Evolutionary conservation across 2,797 vertebrate species (phyloP).

Genomic region (Pseudomugil tenellus): DNA sequence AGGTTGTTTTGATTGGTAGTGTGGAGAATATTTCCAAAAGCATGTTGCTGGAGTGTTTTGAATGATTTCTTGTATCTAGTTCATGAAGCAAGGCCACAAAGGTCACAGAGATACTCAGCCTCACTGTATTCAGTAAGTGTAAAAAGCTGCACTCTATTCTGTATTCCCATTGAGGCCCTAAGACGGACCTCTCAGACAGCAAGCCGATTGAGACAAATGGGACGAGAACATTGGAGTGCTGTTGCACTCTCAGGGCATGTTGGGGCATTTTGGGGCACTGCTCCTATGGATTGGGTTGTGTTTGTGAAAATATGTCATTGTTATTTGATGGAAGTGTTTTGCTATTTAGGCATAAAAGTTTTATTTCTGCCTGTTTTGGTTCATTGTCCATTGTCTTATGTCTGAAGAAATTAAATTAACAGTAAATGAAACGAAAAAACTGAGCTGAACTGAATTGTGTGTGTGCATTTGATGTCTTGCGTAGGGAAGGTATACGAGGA

Average conservation of each 20-base stretch:
- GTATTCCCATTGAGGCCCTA: conserved; percentile 70
- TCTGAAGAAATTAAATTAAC: too few species aligned
- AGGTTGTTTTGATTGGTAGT: conserved; percentile 24
- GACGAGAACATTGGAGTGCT: conserved; percentile 60
- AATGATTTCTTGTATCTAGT: conserved; percentile 45
- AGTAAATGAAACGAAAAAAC: too few species aligned
- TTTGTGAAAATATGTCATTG: conserved; percentile 26
- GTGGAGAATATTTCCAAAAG: conserved; percentile 31
- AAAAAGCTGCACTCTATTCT: conserved; percentile 74
- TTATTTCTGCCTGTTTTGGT: too few species aligned
- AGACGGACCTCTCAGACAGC: conserved; percentile 74
- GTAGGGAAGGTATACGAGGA: conserved; percentile 52
- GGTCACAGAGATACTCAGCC: conserved; percentile 64
- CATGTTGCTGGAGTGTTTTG: conserved; percentile 30
- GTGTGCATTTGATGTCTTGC: conserved; percentile 49
- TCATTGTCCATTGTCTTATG: too few species aligned
- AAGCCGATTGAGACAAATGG: conserved; percentile 79
- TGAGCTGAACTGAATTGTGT: too few species aligned
- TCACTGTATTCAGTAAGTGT: too few species aligned
- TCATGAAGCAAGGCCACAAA: conserved; percentile 59
- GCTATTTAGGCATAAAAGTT: too few species aligned
- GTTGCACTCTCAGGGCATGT: conserved; percentile 53
- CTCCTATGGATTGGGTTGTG: conserved; percentile 35
- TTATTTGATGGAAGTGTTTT: too few species aligned
- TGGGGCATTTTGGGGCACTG: conserved; percentile 57